Conservation (phyloP, 1,140 invertebrate species). For the Drosophila chauvacae region DNA sequence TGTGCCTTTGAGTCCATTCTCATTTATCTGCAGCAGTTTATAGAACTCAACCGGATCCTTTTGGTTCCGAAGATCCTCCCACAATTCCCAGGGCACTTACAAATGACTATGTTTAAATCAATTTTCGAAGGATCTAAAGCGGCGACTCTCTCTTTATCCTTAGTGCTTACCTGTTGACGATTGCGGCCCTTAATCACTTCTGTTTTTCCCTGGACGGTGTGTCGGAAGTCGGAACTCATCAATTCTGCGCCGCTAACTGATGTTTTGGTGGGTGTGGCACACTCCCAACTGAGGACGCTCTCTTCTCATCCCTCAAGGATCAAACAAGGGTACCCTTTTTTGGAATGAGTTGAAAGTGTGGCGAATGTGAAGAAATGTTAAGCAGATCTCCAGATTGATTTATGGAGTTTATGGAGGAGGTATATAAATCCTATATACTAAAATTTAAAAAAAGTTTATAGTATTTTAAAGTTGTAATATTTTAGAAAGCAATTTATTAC, state of each 20-base stretch:
- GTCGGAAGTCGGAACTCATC: slow-evolving; percentile 82
- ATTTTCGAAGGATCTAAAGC: slow-evolving; percentile 61
- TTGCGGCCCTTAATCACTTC: slow-evolving; percentile 70
- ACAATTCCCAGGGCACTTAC: slow-evolving; percentile 35
- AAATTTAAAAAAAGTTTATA: too few species aligned
- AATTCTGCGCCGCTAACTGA: slow-evolving; percentile 59
- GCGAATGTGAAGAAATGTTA: slow-evolving; percentile 35
- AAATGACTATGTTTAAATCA: slow-evolving; percentile 75
- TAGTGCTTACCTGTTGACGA: slow-evolving; percentile 71
- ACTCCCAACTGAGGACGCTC: slow-evolving; percentile 40
- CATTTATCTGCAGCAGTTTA: slow-evolving; percentile 5
- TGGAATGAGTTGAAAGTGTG: slow-evolving; percentile 26
- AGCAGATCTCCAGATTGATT: background rate
- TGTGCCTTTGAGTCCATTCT: background rate
- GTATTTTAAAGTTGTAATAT: too few species aligned
- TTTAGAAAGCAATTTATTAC: too few species aligned
- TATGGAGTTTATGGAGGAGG: background rate
- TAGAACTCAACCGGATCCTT: background rate
- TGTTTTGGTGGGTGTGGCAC: slow-evolving; percentile 67
- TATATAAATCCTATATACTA: background rate
- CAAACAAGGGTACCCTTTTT: slow-evolving; percentile 29
- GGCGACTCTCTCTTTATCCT: slow-evolving; percentile 30
- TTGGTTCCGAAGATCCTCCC: background rate
- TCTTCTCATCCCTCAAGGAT: slow-evolving; percentile 37
- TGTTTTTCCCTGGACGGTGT: slow-evolving; percentile 31